Base-by-base conservation (phyloP, 2,888 invertebrate genomes). In the Idaea biselata region DNA sequence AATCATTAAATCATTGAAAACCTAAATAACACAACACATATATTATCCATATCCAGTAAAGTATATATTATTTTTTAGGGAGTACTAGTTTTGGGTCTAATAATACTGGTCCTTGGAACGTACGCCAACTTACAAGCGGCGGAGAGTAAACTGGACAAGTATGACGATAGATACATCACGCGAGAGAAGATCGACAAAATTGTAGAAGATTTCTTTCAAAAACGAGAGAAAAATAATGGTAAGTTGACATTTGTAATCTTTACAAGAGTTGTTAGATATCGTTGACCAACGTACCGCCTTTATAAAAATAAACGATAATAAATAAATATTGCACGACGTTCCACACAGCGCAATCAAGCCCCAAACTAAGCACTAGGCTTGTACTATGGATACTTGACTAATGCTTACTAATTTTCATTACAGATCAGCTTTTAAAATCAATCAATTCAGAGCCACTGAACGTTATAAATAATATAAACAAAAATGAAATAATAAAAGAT, bases 81-180 rank as follows among this genome's bases (percentile, higher is more conserved):
- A 18, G 94, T 98, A 61, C 84, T 98, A 56, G 92, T 96, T 58
- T 90, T 97, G 68, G 99, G 99, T 0, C 90, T 98, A n/a, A 94
- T 96, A 59, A 95, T 99, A 63, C 95, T 99, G 94, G 94, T 99
- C 18, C 93, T 98, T 58, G 97, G 98, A 58, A 98, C 99, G 0
- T 98, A 96, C 83, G 97, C 97, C 0, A 99, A 97, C 88, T 92
- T 96, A 64, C 96, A 94, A 80, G 96, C 95, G 0, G 95, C 95
- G 0, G 96, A 96, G 74, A 84, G 71, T 33, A 81, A 82, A 16
- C 69, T 78, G 0, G 89, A 89, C 59, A 81, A 82, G 53, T 87
- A 88, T 68, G 91, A 90, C 57, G 89, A 88, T 3, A 83, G 82
- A 18, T 80, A 75, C 64, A 85, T 87, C 63, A 89, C 89, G 4